Evolutionary conservation across 30 jellyfish, hydroid and myxozoan genomes (phyloP).

Genomic region (Clytia hemisphaerica): DNA sequence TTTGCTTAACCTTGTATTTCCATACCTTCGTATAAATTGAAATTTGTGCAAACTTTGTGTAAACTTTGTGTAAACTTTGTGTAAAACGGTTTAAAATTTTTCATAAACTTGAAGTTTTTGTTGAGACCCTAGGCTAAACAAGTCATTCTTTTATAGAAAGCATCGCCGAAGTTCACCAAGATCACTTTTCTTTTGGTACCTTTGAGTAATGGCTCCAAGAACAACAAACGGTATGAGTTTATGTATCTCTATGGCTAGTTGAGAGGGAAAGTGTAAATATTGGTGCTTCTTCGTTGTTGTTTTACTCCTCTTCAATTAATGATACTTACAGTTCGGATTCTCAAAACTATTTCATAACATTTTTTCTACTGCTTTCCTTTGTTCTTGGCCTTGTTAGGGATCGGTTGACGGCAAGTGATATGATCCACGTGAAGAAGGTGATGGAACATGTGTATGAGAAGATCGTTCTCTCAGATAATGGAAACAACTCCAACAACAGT

Average conservation of each 20-base stretch:
- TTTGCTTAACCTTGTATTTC: no score
- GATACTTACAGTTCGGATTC: not conserved
- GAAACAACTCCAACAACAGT: constrained; percentile 31
- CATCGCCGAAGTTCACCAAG: constrained; percentile 68
- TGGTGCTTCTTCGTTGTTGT: no score
- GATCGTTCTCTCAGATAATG: constrained; percentile 53
- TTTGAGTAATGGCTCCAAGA: constrained; percentile 63
- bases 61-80: no score
- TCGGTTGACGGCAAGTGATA: constrained; percentile 92
- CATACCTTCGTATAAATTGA: no score
- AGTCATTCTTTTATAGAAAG: constrained; percentile 51
- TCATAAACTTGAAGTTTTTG: no score
- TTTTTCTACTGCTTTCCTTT: not conserved
- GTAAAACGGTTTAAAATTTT: no score
- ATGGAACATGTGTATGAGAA: constrained; percentile 96
- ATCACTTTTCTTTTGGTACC: constrained; percentile 67
- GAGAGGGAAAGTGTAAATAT: no score
- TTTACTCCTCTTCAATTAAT: no score
- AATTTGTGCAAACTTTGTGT: no score
- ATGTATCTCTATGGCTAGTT: no score
- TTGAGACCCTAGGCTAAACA: no score
- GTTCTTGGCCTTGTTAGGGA: constrained; percentile 39
- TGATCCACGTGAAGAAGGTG: constrained; percentile 77
- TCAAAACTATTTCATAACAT: not conserved
- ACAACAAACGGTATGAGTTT: constrained; percentile 55